A percentile compares a stretch with the other conserved stretches of the same genome.
These are phyloP conservation scores for Sepioteuthis lessoniana DNA, from an alignment of 2,888 invertebrate genomes.

Conservation along the genomic window DNA sequence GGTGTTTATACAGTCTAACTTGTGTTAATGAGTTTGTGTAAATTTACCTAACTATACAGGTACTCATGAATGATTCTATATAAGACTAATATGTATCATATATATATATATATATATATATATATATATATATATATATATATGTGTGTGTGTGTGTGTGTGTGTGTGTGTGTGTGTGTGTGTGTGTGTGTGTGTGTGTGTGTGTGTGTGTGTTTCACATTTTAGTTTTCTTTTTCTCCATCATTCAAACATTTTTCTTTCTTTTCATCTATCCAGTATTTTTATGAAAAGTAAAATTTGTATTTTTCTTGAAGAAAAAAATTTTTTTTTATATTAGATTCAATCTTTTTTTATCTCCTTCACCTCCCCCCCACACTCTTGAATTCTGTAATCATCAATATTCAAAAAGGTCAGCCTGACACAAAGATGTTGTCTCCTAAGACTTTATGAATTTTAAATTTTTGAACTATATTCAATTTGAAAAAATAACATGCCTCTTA, in stretches of 20 bases:
- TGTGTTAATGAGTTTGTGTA: slow-evolving; percentile 74
- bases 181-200: background rate
- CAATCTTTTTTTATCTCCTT: background rate
- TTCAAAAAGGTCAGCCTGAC: slow-evolving; percentile 23
- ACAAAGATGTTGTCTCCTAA: background rate
- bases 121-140: too few relatives aligned
- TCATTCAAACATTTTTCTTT: background rate
- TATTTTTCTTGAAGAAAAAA: background rate
- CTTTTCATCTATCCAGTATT: background rate
- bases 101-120: background rate
- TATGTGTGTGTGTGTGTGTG: too few relatives aligned
- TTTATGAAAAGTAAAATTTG: background rate
- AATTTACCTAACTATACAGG: too few relatives aligned
- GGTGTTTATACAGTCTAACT: slow-evolving; percentile 84
- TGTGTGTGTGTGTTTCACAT: background rate
- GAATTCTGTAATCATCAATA: slow-evolving; percentile 15
- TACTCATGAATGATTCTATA: too few relatives aligned
- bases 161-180: too few relatives aligned
- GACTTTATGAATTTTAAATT: slow-evolving; percentile 23
- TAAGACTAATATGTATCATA: background rate
- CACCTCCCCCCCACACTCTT: background rate
- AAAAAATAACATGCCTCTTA: slow-evolving; percentile 23
- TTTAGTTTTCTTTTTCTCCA: background rate
- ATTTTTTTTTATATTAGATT: background rate
- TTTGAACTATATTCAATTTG: slow-evolving; percentile 16